Conservation (phyloP, 2,113 vertebrate species). For the Antigone vipio region DNA sequence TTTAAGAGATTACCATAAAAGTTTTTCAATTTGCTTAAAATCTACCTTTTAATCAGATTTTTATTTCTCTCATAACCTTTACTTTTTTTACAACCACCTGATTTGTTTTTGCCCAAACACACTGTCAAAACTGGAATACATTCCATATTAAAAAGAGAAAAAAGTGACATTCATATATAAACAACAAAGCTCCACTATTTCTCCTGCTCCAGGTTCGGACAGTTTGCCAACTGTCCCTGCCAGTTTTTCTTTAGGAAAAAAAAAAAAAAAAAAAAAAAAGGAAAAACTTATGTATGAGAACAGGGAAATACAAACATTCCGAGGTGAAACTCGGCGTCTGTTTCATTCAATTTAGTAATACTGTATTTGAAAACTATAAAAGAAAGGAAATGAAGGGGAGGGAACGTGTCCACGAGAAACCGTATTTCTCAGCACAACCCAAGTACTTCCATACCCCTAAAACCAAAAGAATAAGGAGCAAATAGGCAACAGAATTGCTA, state of each 20-base stretch:
- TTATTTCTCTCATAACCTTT: background rate
- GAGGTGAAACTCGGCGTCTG: background rate
- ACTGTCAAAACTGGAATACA: background rate
- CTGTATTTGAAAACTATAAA: background rate
- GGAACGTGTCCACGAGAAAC: fast-evolving
- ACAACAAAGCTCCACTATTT: background rate
- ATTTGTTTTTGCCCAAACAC: background rate
- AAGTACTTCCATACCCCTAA: background rate
- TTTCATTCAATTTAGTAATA: background rate
- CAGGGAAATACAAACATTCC: background rate
- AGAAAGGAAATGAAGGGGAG: background rate
- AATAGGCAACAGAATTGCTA: background rate
- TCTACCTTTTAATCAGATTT: background rate
- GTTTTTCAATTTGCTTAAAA: background rate
- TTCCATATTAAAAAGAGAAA: background rate
- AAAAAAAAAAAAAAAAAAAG: background rate
- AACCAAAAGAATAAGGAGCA: background rate
- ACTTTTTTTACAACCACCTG: background rate
- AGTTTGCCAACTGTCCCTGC: background rate
- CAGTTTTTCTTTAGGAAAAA: background rate
- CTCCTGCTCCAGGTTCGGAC: background rate
- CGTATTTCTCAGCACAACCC: background rate
- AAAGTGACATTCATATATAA: background rate
- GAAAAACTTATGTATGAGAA: background rate
- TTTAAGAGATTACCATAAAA: background rate